Evolutionary conservation across 2,888 invertebrate genomes (phyloP).

Genomic region (Vannuccia rotundouncinata): DNA sequence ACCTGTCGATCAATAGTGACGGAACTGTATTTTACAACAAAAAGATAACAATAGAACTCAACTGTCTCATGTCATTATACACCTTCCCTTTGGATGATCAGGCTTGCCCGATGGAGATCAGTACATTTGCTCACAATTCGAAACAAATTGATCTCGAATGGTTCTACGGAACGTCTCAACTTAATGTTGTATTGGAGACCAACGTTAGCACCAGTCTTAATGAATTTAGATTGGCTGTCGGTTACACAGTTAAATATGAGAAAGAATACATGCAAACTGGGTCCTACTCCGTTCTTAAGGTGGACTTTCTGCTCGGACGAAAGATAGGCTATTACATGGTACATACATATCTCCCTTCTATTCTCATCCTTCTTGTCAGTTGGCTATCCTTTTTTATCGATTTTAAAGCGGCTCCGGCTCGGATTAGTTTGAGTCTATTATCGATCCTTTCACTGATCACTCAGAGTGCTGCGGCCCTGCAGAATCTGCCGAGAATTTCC

Average conservation of each 20-base stretch:
- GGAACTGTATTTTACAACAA: not conserved
- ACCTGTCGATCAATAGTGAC: not conserved
- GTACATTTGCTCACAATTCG: not conserved
- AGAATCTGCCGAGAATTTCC: conserved; percentile 32
- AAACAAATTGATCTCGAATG: conserved; percentile 23
- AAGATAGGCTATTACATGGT: conserved; percentile 33
- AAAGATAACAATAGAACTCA: not conserved
- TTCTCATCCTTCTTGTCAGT: conserved; percentile 21
- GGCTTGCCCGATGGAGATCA: conserved; percentile 25
- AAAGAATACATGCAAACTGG: conserved; percentile 6
- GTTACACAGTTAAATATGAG: not conserved
- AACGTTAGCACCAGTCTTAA: not conserved
- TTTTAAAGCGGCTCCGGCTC: conserved; percentile 30
- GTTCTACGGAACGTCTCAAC: not conserved
- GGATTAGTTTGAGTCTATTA: conserved; percentile 28
- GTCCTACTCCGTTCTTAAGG: not conserved
- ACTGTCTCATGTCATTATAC: conserved; percentile 4
- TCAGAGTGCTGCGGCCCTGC: conserved; percentile 31
- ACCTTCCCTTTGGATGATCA: conserved; percentile 32
- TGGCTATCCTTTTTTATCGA: conserved; percentile 34
- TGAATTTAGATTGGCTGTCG: not conserved
- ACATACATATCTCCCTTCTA: conserved; percentile 32
- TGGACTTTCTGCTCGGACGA: not conserved
- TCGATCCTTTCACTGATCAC: conserved; percentile 32
- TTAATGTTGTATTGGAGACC: not conserved